These are phyloP conservation scores for Antigone vipio DNA, from an alignment of 2,113 vertebrate species.

Conservation along the genomic window DNA sequence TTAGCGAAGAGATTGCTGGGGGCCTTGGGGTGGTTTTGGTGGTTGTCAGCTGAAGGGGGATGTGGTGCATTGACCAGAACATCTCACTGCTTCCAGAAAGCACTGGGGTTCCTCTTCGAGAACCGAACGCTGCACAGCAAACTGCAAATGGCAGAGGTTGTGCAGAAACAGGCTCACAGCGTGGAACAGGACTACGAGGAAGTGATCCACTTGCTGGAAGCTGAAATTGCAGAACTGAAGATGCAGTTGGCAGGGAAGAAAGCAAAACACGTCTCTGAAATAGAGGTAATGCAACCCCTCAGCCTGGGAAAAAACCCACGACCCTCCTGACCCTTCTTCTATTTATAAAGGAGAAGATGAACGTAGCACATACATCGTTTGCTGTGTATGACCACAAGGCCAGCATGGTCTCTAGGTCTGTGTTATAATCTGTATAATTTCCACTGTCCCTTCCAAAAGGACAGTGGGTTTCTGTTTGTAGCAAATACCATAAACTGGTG, in stretches of 20 bases:
- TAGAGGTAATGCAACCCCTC: conserved; percentile 50
- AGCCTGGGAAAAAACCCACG: neutral
- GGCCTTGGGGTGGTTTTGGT: neutral
- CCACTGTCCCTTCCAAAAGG: neutral
- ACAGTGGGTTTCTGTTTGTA: neutral
- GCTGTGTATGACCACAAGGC: neutral
- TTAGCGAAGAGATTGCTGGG: conserved; percentile 25
- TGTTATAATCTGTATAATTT: neutral
- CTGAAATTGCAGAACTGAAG: conserved; percentile 89
- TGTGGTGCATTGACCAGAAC: neutral
- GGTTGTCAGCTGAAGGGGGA: neutral
- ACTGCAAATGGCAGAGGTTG: conserved; percentile 76
- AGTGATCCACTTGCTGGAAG: conserved; percentile 87
- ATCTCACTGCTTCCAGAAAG: conserved; percentile 72
- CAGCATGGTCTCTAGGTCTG: neutral
- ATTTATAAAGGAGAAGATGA: neutral
- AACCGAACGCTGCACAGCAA: conserved; percentile 80
- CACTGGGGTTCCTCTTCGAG: conserved; percentile 79
- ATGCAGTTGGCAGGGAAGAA: conserved; percentile 78
- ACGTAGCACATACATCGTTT: rapidly evolving
- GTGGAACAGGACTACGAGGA: conserved; percentile 91
- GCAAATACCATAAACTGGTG: neutral
- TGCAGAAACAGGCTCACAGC: conserved; percentile 73
- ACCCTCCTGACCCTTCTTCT: neutral
- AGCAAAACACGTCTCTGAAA: conserved; percentile 59